These are phyloP conservation scores for Thalassoma bifasciatum DNA, from an alignment of 2,113 vertebrate species.

Conservation along the genomic window DNA sequence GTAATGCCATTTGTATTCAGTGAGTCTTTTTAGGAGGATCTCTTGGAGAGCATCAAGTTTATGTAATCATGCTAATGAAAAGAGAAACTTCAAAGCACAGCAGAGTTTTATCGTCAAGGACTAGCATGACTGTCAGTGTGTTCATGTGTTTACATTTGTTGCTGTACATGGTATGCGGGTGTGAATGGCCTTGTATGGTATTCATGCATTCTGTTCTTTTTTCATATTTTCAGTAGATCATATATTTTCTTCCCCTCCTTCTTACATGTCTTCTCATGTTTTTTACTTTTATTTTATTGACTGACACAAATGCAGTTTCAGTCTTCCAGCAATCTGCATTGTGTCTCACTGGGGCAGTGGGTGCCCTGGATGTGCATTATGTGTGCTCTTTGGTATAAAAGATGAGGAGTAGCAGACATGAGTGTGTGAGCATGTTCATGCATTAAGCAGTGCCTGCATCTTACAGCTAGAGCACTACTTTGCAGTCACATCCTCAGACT, in stretches of 20 bases:
- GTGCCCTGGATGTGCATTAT: constrained; percentile 38
- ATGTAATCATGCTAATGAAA: constrained; percentile 27
- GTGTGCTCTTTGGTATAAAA: constrained; percentile 18
- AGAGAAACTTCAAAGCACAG: constrained; percentile 21
- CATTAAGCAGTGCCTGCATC: constrained; percentile 1
- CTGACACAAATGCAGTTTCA: constrained; percentile 32
- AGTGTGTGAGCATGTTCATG: constrained; percentile 14
- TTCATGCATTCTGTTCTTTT: background rate
- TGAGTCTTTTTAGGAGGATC: background rate
- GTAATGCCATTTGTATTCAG: constrained; percentile 18
- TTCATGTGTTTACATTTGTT: constrained; percentile 13
- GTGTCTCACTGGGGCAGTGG: constrained; percentile 27
- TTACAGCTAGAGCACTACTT: constrained; percentile 1
- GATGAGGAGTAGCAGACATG: background rate
- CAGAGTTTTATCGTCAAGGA: background rate
- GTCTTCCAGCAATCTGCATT: constrained; percentile 23
- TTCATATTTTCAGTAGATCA: background rate
- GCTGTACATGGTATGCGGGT: constrained; percentile 10
- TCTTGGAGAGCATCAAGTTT: constrained; percentile 15
- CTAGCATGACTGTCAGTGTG: background rate
- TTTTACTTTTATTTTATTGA: constrained; percentile 16
- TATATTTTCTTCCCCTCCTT: constrained; percentile 21
- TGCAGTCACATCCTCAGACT: background rate
- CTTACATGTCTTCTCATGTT: background rate
- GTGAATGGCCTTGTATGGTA: background rate